These are phyloP conservation scores for Drosophila siamana DNA, from an alignment of 2,888 invertebrate species.

Conservation along the genomic window DNA sequence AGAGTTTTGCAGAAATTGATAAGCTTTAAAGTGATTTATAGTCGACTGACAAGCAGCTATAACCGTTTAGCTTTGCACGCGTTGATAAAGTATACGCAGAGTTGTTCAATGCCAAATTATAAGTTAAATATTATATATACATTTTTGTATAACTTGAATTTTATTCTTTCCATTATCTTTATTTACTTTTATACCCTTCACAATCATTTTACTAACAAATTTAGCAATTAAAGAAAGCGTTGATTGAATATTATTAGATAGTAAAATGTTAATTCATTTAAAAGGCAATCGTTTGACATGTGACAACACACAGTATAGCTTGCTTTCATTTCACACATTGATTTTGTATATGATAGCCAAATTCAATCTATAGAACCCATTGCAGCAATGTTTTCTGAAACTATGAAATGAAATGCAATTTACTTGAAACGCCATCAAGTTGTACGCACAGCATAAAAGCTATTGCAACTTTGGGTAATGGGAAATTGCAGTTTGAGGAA, in stretches of 20 bases:
- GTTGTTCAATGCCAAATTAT: neutral
- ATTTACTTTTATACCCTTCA: neutral
- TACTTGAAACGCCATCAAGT: neutral
- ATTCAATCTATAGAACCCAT: too few species aligned
- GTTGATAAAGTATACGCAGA: neutral
- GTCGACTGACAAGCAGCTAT: too few species aligned
- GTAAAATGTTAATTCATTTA: too few species aligned
- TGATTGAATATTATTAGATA: too few species aligned
- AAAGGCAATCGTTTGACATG: too few species aligned
- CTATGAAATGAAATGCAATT: neutral
- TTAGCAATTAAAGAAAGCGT: neutral
- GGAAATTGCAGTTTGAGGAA: neutral
- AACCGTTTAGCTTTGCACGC: neutral
- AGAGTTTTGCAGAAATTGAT: neutral
- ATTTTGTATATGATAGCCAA: too few species aligned
- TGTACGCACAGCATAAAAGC: neutral
- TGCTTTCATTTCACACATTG: too few species aligned
- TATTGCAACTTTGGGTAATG: neutral
- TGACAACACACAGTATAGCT: too few species aligned
- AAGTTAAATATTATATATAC: too few species aligned
- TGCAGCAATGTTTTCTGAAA: neutral
- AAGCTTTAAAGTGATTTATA: neutral
- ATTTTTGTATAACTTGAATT: too few species aligned
- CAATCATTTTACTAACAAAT: too few species aligned
- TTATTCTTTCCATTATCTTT: neutral